Percentiles rank a stretch among this genome's conserved stretches.
Conservation (phyloP, 2,113 vertebrate species). For the Heliornis fulica region DNA sequence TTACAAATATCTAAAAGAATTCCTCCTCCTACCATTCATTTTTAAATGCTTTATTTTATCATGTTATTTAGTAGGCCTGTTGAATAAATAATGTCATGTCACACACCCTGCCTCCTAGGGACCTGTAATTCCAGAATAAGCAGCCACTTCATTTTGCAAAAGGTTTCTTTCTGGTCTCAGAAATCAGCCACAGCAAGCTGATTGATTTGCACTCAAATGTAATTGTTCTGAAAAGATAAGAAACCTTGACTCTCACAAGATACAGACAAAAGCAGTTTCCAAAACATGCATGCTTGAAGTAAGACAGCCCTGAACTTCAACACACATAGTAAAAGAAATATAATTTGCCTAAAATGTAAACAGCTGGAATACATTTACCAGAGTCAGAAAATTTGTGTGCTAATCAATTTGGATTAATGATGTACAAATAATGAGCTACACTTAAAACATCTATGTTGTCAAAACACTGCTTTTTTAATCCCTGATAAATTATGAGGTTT, state of each 20-base stretch:
- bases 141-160: neutral
- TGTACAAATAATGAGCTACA: slow-evolving; percentile 68
- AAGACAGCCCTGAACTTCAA: slow-evolving; percentile 53
- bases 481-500: slow-evolving; percentile 75
- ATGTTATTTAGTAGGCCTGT: neutral
- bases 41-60: neutral
- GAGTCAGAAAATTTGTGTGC: slow-evolving; percentile 54
- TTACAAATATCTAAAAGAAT: neutral
- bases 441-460: slow-evolving; percentile 72
- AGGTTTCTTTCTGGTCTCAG: slow-evolving; percentile 27
- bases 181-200: slow-evolving; percentile 10
- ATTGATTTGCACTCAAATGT: slow-evolving; percentile 57
- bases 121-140: neutral
- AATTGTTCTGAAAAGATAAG: slow-evolving; percentile 55
- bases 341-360: slow-evolving; percentile 64
- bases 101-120: neutral
- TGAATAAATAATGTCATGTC: neutral
- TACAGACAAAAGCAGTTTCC: slow-evolving; percentile 37
- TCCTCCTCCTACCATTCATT: neutral
- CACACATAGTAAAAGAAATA: slow-evolving; percentile 33
- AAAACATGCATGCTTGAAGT: slow-evolving; percentile 50
- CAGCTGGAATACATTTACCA: slow-evolving; percentile 39
- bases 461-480: slow-evolving; percentile 77
- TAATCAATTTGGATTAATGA: slow-evolving; percentile 70
- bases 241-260: slow-evolving; percentile 31